Evolutionary conservation across 2,113 vertebrate genomes (phyloP), one percentile per base, ranked within the genome.

Genomic region (Atherinomorus stipes): DNA sequence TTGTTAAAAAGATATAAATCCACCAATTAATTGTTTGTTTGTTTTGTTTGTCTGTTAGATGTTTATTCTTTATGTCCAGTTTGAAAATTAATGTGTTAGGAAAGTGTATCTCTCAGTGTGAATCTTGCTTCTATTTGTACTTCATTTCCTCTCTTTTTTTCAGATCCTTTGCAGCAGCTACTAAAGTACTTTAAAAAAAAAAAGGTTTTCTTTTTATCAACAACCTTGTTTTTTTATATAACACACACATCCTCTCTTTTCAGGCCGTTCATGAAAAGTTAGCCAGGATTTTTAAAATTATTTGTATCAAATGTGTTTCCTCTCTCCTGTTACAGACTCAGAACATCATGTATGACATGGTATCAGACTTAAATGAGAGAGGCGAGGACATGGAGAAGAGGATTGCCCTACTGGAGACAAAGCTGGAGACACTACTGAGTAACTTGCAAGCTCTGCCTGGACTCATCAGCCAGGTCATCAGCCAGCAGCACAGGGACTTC

Each of bases 271-370:
- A 60, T 59, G 8, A 52, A 64, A 54, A 42, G 18, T 26, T 34
- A 37, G 7, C 16, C 16, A 19, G 4, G 4, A 64, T 4, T 58
- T 58, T 44, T 25, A 52, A 64, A 84, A 54, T 28, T 7, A 66
- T 64, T n/a, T n/a, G 50, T 49, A 57, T 54, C 68, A 64, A 83
- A 28, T 34, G 31, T 61, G 44, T 81, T 62, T 81, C 67, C 56
- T 89, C 51, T 82, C 63, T 85, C 87, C 85, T 78, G 65, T 93
- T 95, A 74, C 93, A 99, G 97, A 99, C 97, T 78, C 98, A 99
- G 94, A 99, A 97, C 92, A 95, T 99, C 94, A 98, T 99, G 97
- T 99, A 99, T 78, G 98, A 99, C 92, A 96, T 99, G 95, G 96
- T 99, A 88, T 99, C 98, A 16, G 98, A 99, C 91, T 91, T 99